Base-by-base conservation (phyloP, 53 echinoderm and acorn worm genomes). In the Mesocentrotus franciscanus region DNA sequence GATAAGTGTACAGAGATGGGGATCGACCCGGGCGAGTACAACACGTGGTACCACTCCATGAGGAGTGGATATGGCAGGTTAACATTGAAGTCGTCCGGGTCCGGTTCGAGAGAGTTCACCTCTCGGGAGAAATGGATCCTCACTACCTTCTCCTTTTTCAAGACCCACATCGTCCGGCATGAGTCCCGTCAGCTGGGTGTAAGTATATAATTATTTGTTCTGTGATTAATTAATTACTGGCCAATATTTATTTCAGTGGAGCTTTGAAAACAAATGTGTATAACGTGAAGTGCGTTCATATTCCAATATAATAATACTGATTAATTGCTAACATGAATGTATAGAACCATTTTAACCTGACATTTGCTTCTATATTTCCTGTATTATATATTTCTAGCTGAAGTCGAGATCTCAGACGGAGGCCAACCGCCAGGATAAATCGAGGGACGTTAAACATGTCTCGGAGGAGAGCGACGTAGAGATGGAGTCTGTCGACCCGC, bases 151-250 rank as follows among this genome's bases (percentile, higher is more conserved):
- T 87, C 89, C 16, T 87, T 87, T 56, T 87, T 87, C 18, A 87
- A 87, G 89, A 27, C 61, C 60, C 90, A 90, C 90, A 90, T 90
- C 35, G 90, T 90, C n/a, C 26, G 61, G n/a, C 90, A 90, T 27
- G 90, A 60, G 61, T 90, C 61, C 90, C 90, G 26, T 61, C 90
- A 60, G 29, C 90, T 58, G 60, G 90, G 90, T 26, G 90, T 58
- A 90, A 90, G 90, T 60, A 71, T 35, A 6, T 70, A 17, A 68
- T 15, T 92, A 39, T 4, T 92, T 14, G 8, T 71, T 68, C 13
- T 35, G 36, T 13, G 18, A 68, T 70, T 71, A 24, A 68, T 60
- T 60, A n/a, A 24, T 60, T 61, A 18, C 30, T 90, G 55, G 39
- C 85, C 55, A 49, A 35, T 85, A 42, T 85, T 85, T 16, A 8